Percentiles rank a stretch among this genome's conserved stretches.
These are phyloP conservation scores for Chunga burmeisteri DNA, from an alignment of 2,113 vertebrate species.

Conservation along the genomic window DNA sequence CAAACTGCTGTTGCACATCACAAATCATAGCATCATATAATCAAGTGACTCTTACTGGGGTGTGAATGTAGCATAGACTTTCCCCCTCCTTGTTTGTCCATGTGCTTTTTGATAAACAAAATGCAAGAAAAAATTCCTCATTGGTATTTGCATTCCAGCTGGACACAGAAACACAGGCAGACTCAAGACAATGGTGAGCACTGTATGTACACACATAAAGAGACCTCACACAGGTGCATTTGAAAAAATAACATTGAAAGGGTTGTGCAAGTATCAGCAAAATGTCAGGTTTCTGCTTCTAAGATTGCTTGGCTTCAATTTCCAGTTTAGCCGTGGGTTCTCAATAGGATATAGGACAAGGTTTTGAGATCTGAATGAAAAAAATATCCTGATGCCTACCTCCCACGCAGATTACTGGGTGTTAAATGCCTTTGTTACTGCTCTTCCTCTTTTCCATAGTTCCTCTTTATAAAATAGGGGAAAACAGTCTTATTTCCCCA, in stretches of 20 bases:
- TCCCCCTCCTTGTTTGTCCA: not conserved
- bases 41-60: not conserved
- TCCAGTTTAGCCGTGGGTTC: not conserved
- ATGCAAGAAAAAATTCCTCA: not conserved
- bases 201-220: accelerated
- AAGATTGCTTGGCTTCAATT: not conserved
- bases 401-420: not conserved
- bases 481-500: not conserved
- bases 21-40: not conserved
- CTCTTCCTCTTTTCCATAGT: not conserved
- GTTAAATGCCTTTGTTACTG: not conserved
- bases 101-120: not conserved
- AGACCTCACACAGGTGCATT: not conserved
- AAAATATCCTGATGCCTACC: not conserved
- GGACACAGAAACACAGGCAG: not conserved
- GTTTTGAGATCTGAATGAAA: not conserved
- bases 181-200: no score
- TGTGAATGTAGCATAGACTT: not conserved
- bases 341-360: not conserved
- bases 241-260: not conserved
- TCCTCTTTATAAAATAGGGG: not conserved
- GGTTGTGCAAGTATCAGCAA: not conserved
- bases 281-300: not conserved
- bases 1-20: not conserved
- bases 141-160: not conserved